Conservation (phyloP, 2,113 vertebrate species). For the Epinephelus moara region DNA sequence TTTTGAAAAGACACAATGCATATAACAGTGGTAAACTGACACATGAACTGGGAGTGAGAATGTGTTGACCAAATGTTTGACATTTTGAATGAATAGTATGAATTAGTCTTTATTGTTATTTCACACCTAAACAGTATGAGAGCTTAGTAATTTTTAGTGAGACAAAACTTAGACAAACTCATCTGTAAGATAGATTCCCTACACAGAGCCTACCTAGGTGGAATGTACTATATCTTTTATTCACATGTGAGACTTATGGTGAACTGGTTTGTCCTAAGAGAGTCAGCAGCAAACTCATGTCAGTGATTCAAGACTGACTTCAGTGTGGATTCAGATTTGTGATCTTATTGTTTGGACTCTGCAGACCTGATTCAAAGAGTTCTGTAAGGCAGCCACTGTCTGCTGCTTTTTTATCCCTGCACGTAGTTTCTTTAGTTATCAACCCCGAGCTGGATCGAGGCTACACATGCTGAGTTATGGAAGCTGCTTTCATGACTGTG, state of each 20-base stretch:
- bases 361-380: slow-evolving; percentile 11
- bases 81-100: too few species aligned
- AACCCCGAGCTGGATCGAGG: background rate
- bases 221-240: background rate
- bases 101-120: too few species aligned
- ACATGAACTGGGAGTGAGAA: too few species aligned
- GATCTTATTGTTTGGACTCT: slow-evolving; percentile 16
- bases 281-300: background rate
- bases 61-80: too few species aligned
- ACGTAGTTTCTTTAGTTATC: background rate
- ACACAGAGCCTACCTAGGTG: too few species aligned
- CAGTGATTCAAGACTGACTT: background rate
- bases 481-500: background rate
- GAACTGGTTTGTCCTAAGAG: background rate
- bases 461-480: background rate
- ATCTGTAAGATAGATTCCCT: too few species aligned
- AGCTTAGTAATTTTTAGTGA: too few species aligned
- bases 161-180: too few species aligned
- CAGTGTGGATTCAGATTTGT: slow-evolving; percentile 1
- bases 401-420: slow-evolving; percentile 9
- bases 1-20: too few species aligned
- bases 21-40: too few species aligned
- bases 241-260: background rate
- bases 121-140: too few species aligned
- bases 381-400: background rate